These are phyloP conservation scores for Drosophila triauraria DNA, from an alignment of 1,140 invertebrate genomes.

Conservation along the genomic window DNA sequence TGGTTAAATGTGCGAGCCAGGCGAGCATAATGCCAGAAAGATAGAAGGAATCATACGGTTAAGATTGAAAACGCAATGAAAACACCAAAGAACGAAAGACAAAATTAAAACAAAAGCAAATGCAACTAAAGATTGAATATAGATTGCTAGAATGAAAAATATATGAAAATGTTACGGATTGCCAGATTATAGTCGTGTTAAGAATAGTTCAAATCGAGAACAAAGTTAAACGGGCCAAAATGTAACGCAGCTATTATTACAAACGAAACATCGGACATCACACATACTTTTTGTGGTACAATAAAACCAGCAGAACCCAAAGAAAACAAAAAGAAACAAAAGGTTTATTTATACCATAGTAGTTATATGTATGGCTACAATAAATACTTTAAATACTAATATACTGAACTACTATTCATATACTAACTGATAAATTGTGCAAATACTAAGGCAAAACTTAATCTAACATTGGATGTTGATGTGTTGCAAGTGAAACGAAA, in stretches of 20 bases:
- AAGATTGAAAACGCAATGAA: slow-evolving; percentile 75
- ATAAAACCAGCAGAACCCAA: not conserved
- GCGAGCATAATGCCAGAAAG: slow-evolving; percentile 3
- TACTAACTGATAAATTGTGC: slow-evolving; percentile 1
- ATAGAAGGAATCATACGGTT: slow-evolving; percentile 32
- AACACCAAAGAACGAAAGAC: slow-evolving; percentile 63
- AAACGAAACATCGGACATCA: not conserved
- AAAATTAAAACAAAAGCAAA: slow-evolving; percentile 43
- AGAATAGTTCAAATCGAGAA: slow-evolving; percentile 7
- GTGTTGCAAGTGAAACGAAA: slow-evolving; percentile 29
- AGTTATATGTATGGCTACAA: slow-evolving; percentile 14
- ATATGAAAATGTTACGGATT: slow-evolving; percentile 20
- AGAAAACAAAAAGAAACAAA: not conserved
- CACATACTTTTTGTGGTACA: not conserved
- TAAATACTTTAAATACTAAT: slow-evolving; percentile 27
- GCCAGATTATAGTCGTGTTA: slow-evolving; percentile 27
- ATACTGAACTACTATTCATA: slow-evolving; percentile 10
- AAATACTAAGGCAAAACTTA: slow-evolving; percentile 8
- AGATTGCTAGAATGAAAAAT: slow-evolving; percentile 24
- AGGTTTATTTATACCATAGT: slow-evolving; percentile 15
- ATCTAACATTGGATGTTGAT: slow-evolving; percentile 42
- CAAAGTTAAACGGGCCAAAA: slow-evolving; percentile 11
- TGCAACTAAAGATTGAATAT: slow-evolving; percentile 24
- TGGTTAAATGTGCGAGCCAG: slow-evolving; percentile 35
- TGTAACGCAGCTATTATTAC: slow-evolving; percentile 14